These are phyloP conservation scores for Lasioglossum marginatum DNA, from an alignment of 2,888 invertebrate genomes.

Conservation along the genomic window DNA sequence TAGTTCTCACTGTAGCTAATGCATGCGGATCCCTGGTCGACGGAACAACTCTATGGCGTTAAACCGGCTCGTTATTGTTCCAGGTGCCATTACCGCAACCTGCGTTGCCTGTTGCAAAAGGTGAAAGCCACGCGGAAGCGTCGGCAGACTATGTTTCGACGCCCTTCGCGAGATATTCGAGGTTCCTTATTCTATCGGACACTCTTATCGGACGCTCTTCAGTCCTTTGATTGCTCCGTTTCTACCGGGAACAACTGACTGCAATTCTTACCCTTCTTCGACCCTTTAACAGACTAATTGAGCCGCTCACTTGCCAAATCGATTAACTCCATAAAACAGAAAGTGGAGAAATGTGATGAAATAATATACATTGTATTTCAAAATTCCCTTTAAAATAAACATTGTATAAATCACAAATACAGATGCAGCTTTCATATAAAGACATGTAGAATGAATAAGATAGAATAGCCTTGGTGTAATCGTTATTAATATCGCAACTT, in stretches of 20 bases:
- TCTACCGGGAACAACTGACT: neutral
- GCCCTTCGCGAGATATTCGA: constrained; percentile 22
- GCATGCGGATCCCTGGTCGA: constrained; percentile 68
- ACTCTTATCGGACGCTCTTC: neutral
- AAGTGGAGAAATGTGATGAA: no score
- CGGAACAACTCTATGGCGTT: constrained; percentile 74
- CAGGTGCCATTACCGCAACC: constrained; percentile 75
- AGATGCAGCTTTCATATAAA: no score
- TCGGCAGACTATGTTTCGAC: constrained; percentile 43
- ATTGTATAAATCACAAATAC: no score
- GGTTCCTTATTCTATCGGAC: neutral
- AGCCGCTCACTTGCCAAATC: no score
- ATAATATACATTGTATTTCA: no score
- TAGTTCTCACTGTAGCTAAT: constrained; percentile 74
- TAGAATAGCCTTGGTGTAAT: no score
- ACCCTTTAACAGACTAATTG: neutral
- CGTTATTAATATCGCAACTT: no score
- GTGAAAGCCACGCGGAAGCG: constrained; percentile 74
- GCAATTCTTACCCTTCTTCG: neutral
- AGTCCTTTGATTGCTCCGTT: neutral
- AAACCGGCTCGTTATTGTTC: constrained; percentile 74
- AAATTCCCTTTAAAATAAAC: no score
- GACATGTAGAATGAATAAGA: no score
- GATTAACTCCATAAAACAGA: no score
- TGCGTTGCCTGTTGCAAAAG: constrained; percentile 71